phyloP scores from a whole-genome alignment of 1,140 invertebrate species.

The Diorhabda carinulata region DNA sequence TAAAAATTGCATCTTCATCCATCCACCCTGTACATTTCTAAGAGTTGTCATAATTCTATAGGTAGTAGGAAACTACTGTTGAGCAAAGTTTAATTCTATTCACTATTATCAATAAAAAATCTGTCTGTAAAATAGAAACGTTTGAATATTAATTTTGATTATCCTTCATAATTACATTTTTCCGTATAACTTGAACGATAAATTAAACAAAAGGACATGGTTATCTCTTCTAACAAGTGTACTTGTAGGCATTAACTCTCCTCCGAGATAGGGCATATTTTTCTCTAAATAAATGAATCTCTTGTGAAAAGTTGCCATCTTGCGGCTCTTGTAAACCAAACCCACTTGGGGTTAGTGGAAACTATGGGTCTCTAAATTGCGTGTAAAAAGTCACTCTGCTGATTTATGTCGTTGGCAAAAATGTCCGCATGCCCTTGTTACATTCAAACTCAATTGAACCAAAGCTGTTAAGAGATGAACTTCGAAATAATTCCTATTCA shows the following conservation, averaged over 20 bases:
- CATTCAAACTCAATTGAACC: conserved; percentile 26
- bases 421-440: conserved; percentile 13
- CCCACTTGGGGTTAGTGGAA: conserved; percentile 27
- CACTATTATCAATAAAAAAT: too few species aligned
- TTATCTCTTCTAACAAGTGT: neutral
- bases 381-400: conserved; percentile 32
- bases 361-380: conserved; percentile 27
- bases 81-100: too few species aligned
- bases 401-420: conserved; percentile 25
- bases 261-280: conserved; percentile 1
- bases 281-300: conserved; percentile 13
- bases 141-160: too few species aligned
- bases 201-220: neutral
- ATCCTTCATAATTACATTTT: too few species aligned
- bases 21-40: too few species aligned
- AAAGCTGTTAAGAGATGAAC: too few species aligned
- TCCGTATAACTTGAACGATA: too few species aligned
- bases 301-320: conserved; percentile 7
- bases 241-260: neutral
- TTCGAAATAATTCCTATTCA: too few species aligned
- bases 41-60: too few species aligned
- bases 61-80: too few species aligned
- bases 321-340: conserved; percentile 25
- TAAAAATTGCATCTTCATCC: too few species aligned
- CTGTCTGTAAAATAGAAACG: too few species aligned